Evolutionary conservation across 2,888 invertebrate genomes (phyloP), one percentile per base, ranked within the genome.

Genomic region (Ellobium chinense): DNA sequence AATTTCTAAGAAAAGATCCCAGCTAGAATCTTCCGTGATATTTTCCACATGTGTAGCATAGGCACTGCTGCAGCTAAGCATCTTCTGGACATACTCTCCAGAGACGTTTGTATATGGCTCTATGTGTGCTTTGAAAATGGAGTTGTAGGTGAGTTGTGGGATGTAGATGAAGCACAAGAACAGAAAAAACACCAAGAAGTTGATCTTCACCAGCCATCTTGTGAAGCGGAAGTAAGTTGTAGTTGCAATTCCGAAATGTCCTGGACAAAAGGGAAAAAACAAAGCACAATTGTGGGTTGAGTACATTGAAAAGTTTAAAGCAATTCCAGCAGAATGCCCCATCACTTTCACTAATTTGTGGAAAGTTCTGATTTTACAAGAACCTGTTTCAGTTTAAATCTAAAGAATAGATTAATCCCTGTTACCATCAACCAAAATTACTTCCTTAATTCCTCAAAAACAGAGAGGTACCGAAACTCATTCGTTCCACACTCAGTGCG

Each of bases 181-280:
- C 3, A 78, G 56, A 36, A 81, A 76, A 31, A 70, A 72, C 29
- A 79, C 72, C 2, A 94, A 65, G 56, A 96, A 96, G 93, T 97
- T 97, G 70, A 97, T 93, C 90, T 96, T 95, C 88, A 97, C 94
- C 1, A 97, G 94, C 97, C 97, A 97, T 88, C 97, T 95, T 46
- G 97, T 94, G 89, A 97, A 97, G 4, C 96, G 94, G 91, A 97
- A 97, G 92, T 96, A 97, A 0, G 93, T 91, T 80, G 91, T 88
- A 31, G 92, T 97, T 7, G 89, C 88, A 34, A 87, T 88, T n/a
- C 92, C 92, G 87, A 89, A 92, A 36, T 86, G 87, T 66, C 92
- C 92, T 92, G 84, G 0, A 86, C 85, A 73, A 80, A 70, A 66
- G 4, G 39, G 21, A 2, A 31, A 3, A 29, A n/a, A 77, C 3